Evolutionary conservation across 2,113 vertebrate genomes (phyloP), one percentile per base, ranked within the genome.

Genomic region (Vulpes vulpes): DNA sequence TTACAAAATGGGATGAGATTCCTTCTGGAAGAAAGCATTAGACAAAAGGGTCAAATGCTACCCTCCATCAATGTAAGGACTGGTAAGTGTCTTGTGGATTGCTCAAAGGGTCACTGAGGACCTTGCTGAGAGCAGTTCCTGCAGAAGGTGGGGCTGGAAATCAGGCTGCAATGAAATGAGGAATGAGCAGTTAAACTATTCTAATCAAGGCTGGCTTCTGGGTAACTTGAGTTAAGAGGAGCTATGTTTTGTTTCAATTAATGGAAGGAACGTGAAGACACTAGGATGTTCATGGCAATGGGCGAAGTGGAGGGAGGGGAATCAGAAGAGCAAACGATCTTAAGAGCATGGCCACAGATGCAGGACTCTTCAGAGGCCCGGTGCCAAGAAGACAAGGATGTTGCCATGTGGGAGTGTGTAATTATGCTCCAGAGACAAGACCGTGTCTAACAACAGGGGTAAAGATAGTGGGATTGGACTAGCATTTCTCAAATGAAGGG

Each of bases 101-200:
- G 25, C 49, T 69, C 84, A 74, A 0, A 65, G 22, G 30, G 25
- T 32, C 49, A 23, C n/a, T 4, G 49, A 74, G n/a, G 27, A 74
- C 22, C 25, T 76, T 11, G 8, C 16, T 35, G 12, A 76, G 43
- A 67, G n/a, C 3, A 49, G 30, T 2, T 83, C 51, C 67, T 14
- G 1, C 0, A 1, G 17, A 57, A 76, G 35, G 78, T 0, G 65
- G 2, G 35, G 0, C 12, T 17, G 12, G 49, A 74, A 89, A 19
- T 49, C 59, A 76, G 12, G 32, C 20, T n/a, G 2, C 30, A 49
- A 2, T 0, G 32, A 12, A 12, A 59, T 0, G 27, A 59, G 20
- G 38, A 74, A 22, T 27, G 9, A 65, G n/a, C 65, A 74, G 27
- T 30, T 57, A 49, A 74, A 22, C 59, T 35, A 65, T 65, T 64